Evolutionary conservation across 1,140 invertebrate species (phyloP).

Genomic region (Dysdera silvatica): DNA sequence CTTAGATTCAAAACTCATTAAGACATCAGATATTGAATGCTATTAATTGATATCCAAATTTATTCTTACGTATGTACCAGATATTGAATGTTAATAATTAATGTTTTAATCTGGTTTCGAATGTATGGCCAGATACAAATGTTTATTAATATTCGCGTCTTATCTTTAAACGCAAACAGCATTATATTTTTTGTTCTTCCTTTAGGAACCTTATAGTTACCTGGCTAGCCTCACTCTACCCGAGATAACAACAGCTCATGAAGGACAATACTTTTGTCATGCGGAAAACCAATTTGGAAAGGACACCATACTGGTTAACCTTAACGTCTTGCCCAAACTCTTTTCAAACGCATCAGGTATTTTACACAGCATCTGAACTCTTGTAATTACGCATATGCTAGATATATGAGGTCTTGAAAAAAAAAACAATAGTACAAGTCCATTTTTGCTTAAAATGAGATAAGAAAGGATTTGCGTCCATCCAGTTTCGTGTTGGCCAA

Average conservation of each 20-base stretch:
- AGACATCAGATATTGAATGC: too few species aligned
- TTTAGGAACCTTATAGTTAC: constrained; percentile 53
- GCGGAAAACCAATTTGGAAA: constrained; percentile 70
- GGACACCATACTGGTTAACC: constrained; percentile 48
- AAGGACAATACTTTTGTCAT: constrained; percentile 69
- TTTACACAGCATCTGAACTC: neutral
- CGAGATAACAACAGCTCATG: constrained; percentile 58
- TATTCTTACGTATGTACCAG: too few species aligned
- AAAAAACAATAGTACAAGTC: neutral
- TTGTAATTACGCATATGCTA: neutral
- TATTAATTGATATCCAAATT: too few species aligned
- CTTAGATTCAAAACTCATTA: too few species aligned
- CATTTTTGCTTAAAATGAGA: neutral
- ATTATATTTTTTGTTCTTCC: neutral
- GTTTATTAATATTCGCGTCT: too few species aligned
- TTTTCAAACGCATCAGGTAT: constrained; percentile 22
- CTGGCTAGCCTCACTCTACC: constrained; percentile 63
- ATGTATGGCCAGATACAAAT: too few species aligned
- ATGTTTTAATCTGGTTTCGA: too few species aligned
- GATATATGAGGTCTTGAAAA: neutral
- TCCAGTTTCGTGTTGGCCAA: too few species aligned
- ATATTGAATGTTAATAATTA: too few species aligned
- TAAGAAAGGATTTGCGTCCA: neutral
- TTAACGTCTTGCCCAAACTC: constrained; percentile 9
- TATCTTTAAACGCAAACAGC: too few species aligned